phyloP scores from a whole-genome alignment of 2,113 vertebrate genomes.

The Hippocampus barbouri region DNA sequence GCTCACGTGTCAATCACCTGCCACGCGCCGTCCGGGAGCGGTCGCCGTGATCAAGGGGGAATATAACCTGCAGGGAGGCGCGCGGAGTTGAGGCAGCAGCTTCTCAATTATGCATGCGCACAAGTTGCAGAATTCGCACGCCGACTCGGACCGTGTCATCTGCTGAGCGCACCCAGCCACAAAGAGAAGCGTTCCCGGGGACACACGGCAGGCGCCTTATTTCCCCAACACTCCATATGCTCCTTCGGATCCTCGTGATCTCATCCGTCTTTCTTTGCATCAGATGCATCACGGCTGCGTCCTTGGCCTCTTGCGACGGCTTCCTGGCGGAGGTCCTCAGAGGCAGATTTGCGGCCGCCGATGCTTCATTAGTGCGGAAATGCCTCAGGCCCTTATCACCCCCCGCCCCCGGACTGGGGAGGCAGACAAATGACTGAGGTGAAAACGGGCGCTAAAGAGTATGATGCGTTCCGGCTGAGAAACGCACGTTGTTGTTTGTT shows the following conservation, averaged over 20 bases:
- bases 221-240: neutral
- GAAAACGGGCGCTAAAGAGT: constrained; percentile 36
- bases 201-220: constrained; percentile 4
- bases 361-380: constrained; percentile 56
- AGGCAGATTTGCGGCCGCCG: constrained; percentile 53
- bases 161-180: constrained; percentile 48
- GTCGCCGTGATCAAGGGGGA: constrained; percentile 15
- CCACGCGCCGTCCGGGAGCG: constrained; percentile 7
- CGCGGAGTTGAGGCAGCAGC: constrained; percentile 16
- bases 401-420: neutral
- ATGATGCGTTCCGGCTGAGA: constrained; percentile 62
- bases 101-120: constrained; percentile 53
- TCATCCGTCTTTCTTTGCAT: neutral
- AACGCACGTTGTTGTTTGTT: constrained; percentile 44
- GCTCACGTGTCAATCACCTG: constrained; percentile 25
- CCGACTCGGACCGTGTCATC: constrained; percentile 52
- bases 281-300: constrained; percentile 24
- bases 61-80: constrained; percentile 10
- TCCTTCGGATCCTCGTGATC: neutral
- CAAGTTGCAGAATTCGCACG: constrained; percentile 51
- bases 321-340: constrained; percentile 49
- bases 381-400: constrained; percentile 30
- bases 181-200: constrained; percentile 44
- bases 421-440: constrained; percentile 30
- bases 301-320: constrained; percentile 39